Base-by-base conservation (phyloP, 1,140 invertebrate species). In the Octopus sinensis region DNA sequence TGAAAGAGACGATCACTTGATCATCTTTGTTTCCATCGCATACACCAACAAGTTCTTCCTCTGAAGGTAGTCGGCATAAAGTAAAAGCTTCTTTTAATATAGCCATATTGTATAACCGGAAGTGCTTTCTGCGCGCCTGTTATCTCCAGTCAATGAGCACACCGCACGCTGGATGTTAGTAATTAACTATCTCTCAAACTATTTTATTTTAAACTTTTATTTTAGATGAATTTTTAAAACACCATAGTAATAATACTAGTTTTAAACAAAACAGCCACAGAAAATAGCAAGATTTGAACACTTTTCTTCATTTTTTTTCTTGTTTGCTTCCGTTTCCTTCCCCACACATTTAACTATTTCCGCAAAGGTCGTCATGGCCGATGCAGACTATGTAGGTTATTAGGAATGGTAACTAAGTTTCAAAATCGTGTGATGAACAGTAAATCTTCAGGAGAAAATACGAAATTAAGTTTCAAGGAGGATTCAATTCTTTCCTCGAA, bases 1-100 rank as follows among this genome's bases (percentile, higher is more conserved):
- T 77, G 53, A n/a, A 77, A 13, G 80, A 51, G 17, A 81, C 56
- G 53, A 77, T 76, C 10, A 76, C 80, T 51, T 54, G 30, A 76
- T 77, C 73, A 54, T 54, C 76, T 56, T 81, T 71, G 23, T 81
- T 51, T 1, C n/a, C 51, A 62, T 43, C 53, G 43, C 30, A 54
- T 9, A 81, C 75, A 53, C 54, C 73, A 30, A 81, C 30, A n/a
- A 76, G 51, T 53, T 81, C 76, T 56, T 76, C 76, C 54, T 81
- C 75, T 43, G 30, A 53, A 6, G 53, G 54, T 6, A 81, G n/a
- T 77, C 52, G 51, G 23, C 80, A 81, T 12, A 81, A 81, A 17
- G 30, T 30, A 52, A 76, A 56, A n/a, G 53, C n/a, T n/a, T 76
- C 76, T 7, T 62, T 54, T 51, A 81, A 17, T 53, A 75, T 53